Evolutionary conservation across 2,797 vertebrate species (phyloP), one percentile per base, ranked within the genome.

Genomic region (Anguilla marmorata): DNA sequence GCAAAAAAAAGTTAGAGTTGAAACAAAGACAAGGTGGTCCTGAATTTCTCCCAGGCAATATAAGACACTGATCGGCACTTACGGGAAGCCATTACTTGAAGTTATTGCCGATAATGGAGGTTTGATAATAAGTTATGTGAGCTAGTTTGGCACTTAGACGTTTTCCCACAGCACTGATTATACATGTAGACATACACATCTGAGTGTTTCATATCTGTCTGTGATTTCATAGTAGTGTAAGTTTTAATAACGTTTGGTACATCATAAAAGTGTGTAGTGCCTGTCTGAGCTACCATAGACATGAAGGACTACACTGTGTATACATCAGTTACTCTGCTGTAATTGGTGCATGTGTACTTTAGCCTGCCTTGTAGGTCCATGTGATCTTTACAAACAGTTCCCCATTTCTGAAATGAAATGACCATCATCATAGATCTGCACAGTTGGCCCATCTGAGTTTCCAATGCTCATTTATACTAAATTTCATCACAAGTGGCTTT

Each of bases 221-320:
- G 37, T 37, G 14, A 41, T 19, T 21, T 79, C 74, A 45, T 79
- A 21, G 74, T 16, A 19, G 12, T 21, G 16, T 24, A 19, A 37
- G 74, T 37, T 79, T 45, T 37, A 37, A 79, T 79, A 21, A 79
- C 19, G 74, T 24, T 79, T 45, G 41, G 41, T 37, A 11, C 37
- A 19, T 41, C 41, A 24, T 19, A 54, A 48, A 76, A 50, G 69
- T 79, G 69, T 76, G 54, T 24, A 58, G 69, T 76, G 54, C 50
- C 27, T 86, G 69, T 41, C 69, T 66, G 19, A 72, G 11, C 66
- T 79, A 52, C 54, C 72, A 86, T 58, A 60, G 50, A 58, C 52
- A 86, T 21, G 54, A 86, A 76, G 54, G 41, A 76, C 0, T 52
- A 41, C 54, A 21, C 9, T 86, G 74, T 54, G 37, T 27, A 86